A percentile compares a stretch with the other conserved stretches of the same genome.
These are phyloP conservation scores for Platichthys flesus DNA, from an alignment of 2,113 vertebrate genomes.

Conservation along the genomic window DNA sequence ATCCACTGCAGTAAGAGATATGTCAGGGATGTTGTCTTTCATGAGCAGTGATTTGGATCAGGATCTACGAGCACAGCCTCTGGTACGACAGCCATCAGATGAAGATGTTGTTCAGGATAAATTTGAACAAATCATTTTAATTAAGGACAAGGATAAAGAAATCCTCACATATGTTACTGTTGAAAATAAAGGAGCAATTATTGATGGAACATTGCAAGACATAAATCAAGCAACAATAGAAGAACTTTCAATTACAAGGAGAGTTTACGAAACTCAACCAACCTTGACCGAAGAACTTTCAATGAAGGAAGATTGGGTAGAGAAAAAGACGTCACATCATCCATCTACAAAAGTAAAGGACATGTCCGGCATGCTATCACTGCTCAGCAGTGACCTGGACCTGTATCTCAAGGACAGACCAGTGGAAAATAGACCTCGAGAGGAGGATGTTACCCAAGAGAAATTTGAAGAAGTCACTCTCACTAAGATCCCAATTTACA, in stretches of 20 bases:
- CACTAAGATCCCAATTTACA: conserved; percentile 37
- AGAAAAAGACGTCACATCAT: conserved; percentile 52
- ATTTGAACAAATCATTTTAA: conserved; percentile 66
- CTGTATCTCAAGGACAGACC: conserved; percentile 44
- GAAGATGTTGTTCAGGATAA: conserved; percentile 64
- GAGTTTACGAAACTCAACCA: conserved; percentile 13
- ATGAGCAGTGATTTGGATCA: conserved; percentile 78
- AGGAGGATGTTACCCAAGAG: conserved; percentile 64
- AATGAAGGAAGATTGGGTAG: conserved; percentile 73
- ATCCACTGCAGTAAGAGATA: conserved; percentile 60
- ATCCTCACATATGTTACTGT: background rate
- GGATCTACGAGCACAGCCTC: conserved; percentile 22
- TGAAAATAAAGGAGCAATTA: conserved; percentile 12
- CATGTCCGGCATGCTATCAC: conserved; percentile 71
- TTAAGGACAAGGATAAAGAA: conserved; percentile 71
- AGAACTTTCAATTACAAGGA: background rate
- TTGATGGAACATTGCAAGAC: conserved; percentile 3
- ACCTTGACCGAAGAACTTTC: conserved; percentile 32
- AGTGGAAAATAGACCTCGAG: conserved; percentile 28
- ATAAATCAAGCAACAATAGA: background rate
- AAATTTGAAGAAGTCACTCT: conserved; percentile 64
- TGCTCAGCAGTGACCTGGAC: conserved; percentile 80
- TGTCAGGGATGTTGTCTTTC: conserved; percentile 75
- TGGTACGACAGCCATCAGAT: conserved; percentile 35
- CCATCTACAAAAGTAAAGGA: conserved; percentile 60